phyloP scores from a whole-genome alignment of 2,888 invertebrate species.

The Nemotelus nigrinus region DNA sequence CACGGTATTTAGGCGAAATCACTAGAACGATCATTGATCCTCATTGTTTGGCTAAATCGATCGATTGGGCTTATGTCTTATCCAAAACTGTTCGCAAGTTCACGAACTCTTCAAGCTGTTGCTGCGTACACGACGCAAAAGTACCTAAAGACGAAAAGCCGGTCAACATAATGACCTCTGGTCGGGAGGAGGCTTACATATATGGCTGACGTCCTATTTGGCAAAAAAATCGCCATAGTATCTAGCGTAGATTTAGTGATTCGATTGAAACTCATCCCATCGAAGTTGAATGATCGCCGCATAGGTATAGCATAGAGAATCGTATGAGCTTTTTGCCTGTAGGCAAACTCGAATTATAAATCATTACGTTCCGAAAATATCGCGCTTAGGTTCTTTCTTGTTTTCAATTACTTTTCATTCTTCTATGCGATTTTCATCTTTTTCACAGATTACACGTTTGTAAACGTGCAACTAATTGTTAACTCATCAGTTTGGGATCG shows the following conservation, averaged over 20 bases:
- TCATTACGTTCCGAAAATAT: constrained; percentile 33
- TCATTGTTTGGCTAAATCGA: background rate
- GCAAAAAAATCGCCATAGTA: background rate
- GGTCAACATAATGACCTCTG: constrained; percentile 39
- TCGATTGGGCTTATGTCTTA: too few relatives aligned
- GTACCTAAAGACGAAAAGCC: background rate
- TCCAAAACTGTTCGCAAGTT: too few relatives aligned
- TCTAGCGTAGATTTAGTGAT: background rate
- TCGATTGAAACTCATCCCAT: background rate
- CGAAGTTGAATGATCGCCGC: constrained; percentile 40
- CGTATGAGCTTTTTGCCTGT: background rate
- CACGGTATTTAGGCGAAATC: constrained; percentile 39
- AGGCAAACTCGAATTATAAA: constrained; percentile 40
- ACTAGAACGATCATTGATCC: constrained; percentile 35
- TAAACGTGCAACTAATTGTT: constrained; percentile 39
- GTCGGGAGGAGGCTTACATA: constrained; percentile 10
- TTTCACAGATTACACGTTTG: constrained; percentile 21
- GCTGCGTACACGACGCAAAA: too few relatives aligned
- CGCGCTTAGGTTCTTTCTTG: constrained; percentile 12
- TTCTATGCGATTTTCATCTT: constrained; percentile 34
- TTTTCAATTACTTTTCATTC: constrained; percentile 41
- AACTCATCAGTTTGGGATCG: background rate
- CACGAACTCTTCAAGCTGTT: too few relatives aligned
- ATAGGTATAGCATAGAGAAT: constrained; percentile 24
- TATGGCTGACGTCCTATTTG: constrained; percentile 12